These are phyloP conservation scores for Flabesymbios commensalis DNA, from an alignment of 2,888 invertebrate species.

Conservation along the genomic window DNA sequence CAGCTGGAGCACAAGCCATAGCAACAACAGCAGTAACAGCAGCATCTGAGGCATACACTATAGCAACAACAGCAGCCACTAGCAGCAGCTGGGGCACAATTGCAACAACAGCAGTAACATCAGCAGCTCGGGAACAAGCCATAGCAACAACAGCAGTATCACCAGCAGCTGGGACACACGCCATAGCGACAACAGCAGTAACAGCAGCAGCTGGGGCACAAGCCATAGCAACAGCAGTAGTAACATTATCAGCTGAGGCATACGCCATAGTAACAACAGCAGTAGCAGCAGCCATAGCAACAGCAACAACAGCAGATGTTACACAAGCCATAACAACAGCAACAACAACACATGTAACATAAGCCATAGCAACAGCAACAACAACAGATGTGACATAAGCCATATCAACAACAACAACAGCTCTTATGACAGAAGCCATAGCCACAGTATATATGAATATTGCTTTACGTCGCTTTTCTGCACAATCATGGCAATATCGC, in stretches of 20 bases:
- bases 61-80: neutral
- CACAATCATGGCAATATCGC: no score
- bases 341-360: no score
- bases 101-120: no score
- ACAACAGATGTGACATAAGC: neutral
- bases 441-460: no score
- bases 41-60: neutral
- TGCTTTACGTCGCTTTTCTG: no score
- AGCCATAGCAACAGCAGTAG: neutral
- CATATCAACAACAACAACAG: neutral
- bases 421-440: no score
- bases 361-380: no score
- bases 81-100: no score
- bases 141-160: neutral
- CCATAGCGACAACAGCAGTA: neutral
- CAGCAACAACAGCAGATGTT: neutral
- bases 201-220: neutral
- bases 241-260: neutral
- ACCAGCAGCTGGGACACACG: neutral
- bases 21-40: neutral
- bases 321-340: neutral
- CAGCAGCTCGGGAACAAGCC: no score
- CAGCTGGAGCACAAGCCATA: no score
- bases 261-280: neutral
- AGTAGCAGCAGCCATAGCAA: neutral